phyloP scores from a whole-genome alignment of 2,113 vertebrate genomes.

The Chaenogobius annularis region DNA sequence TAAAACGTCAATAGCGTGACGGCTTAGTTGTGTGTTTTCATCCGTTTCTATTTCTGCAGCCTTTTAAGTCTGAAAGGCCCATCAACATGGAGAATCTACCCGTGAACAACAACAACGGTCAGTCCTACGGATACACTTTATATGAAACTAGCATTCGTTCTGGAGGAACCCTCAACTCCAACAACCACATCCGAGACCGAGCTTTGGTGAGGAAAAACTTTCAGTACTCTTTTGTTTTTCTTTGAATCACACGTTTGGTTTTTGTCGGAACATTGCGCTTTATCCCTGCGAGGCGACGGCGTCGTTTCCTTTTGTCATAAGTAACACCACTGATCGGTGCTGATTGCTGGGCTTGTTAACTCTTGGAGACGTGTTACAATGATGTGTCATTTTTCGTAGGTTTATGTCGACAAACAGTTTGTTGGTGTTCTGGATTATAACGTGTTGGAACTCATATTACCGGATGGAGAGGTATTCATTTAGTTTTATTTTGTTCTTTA shows the following conservation, averaged over 20 bases:
- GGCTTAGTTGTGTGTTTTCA: not conserved
- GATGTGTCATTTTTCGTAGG: constrained; percentile 57
- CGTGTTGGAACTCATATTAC: constrained; percentile 70
- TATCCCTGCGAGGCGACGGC: constrained; percentile 14
- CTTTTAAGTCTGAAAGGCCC: constrained; percentile 75
- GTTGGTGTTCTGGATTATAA: constrained; percentile 84
- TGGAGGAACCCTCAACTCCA: constrained; percentile 76
- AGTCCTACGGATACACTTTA: constrained; percentile 85
- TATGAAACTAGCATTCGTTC: constrained; percentile 82
- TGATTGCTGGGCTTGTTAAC: constrained; percentile 27
- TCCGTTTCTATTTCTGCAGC: constrained; percentile 60
- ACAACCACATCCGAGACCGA: constrained; percentile 80
- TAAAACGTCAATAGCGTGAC: not conserved
- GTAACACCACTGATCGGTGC: constrained; percentile 19
- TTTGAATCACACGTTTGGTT: not conserved
- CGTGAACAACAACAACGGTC: constrained; percentile 80
- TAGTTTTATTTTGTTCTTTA: not conserved
- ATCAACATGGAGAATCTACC: constrained; percentile 89
- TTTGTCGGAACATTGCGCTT: constrained; percentile 6
- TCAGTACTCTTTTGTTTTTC: not conserved
- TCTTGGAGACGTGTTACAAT: not conserved
- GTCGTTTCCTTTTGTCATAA: constrained; percentile 11
- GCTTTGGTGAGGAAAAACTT: constrained; percentile 79
- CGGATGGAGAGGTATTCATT: constrained; percentile 77
- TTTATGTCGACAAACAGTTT: constrained; percentile 82